Percentiles rank a stretch among this genome's conserved stretches.
Evolutionary conservation across 1,140 invertebrate species (phyloP).

Genomic region (Nymphalis io): DNA sequence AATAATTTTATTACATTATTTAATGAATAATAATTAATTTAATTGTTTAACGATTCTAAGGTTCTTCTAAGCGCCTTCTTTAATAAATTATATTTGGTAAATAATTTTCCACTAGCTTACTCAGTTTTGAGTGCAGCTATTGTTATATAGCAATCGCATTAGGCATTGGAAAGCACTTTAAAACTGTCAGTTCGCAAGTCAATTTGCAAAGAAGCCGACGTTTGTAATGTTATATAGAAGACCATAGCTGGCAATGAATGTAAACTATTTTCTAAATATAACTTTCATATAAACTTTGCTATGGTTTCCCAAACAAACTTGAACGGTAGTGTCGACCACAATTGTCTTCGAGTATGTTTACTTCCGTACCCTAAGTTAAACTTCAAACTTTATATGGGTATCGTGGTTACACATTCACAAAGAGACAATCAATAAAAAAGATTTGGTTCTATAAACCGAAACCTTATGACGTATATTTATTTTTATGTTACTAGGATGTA

Average conservation of each 20-base stretch:
- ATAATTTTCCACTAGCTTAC: too few species aligned
- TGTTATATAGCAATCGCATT: not conserved
- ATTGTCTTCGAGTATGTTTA: conserved; percentile 2
- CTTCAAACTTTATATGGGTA: not conserved
- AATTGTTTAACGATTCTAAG: too few species aligned
- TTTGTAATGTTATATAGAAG: not conserved
- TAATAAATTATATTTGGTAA: too few species aligned
- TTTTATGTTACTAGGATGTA: too few species aligned
- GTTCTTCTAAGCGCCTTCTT: too few species aligned
- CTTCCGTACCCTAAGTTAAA: not conserved
- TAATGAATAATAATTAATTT: too few species aligned
- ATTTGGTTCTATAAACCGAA: too few species aligned
- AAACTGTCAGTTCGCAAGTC: not conserved
- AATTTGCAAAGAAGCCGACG: conserved; percentile 1
- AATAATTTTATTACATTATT: too few species aligned
- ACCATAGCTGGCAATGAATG: not conserved
- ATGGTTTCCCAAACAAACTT: conserved; percentile 8
- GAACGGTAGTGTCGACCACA: not conserved
- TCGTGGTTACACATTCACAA: too few species aligned
- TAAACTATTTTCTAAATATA: conserved; percentile 11
- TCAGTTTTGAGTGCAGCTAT: too few species aligned
- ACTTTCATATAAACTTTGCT: conserved; percentile 5
- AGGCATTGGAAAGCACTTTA: not conserved
- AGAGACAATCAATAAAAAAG: too few species aligned
- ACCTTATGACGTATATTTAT: too few species aligned